Percentiles rank a stretch among this genome's conserved stretches.
These are phyloP conservation scores for Philopotamus ludificatus DNA, from an alignment of 1,140 invertebrate genomes.

Conservation along the genomic window DNA sequence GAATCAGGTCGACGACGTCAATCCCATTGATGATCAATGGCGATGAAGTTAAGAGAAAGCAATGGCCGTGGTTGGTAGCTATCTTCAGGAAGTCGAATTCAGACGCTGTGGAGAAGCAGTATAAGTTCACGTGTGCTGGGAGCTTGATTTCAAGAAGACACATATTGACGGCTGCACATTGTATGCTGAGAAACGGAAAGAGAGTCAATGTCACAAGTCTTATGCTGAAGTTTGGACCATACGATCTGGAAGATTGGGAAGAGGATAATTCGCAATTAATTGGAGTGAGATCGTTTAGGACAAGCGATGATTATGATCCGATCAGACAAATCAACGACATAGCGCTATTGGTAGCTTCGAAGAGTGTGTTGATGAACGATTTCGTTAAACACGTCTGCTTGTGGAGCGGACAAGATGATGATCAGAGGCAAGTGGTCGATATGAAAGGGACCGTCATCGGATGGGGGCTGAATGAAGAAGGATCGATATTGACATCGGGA, in stretches of 20 bases:
- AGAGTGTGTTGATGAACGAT: conserved; percentile 42
- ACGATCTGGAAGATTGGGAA: conserved; percentile 44
- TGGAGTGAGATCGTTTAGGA: conserved; percentile 43
- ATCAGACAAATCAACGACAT: conserved; percentile 45
- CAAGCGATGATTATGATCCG: conserved; percentile 50
- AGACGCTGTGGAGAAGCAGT: conserved; percentile 41
- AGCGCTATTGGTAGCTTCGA: conserved; percentile 46
- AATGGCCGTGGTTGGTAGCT: conserved; percentile 59
- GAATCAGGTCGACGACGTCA: conserved; percentile 44
- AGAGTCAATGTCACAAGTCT: conserved; percentile 38
- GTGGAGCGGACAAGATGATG: conserved; percentile 47
- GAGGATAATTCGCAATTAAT: conserved; percentile 44
- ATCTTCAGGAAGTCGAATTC: too few species aligned
- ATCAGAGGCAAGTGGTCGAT: conserved; percentile 47
- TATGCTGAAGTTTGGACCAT: conserved; percentile 47
- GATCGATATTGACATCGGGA: conserved; percentile 39
- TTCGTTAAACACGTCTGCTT: conserved; percentile 56
- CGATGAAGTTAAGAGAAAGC: conserved; percentile 44
- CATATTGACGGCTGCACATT: conserved; percentile 44
- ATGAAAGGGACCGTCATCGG: conserved; percentile 50
- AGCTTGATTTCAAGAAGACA: conserved; percentile 44
- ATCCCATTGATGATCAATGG: conserved; percentile 47
- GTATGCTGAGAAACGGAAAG: conserved; percentile 35
- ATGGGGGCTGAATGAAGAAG: conserved; percentile 48
- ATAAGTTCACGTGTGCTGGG: conserved; percentile 51